phyloP scores from a whole-genome alignment of 1,140 invertebrate genomes.

The Parapsyche elsis region DNA sequence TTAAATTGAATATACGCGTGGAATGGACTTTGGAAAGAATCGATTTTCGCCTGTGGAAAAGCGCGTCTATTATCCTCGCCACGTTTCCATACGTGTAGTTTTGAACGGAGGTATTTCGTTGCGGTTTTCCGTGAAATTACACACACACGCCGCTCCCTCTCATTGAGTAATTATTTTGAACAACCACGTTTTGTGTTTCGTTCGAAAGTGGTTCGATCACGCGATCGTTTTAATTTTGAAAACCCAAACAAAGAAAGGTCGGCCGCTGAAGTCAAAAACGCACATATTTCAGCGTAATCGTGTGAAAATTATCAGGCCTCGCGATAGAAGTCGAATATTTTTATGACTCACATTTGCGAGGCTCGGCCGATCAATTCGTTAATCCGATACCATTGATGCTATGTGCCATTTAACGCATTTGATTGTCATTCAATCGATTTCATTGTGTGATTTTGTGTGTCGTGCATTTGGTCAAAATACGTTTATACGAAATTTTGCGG shows the following conservation, averaged over 20 bases:
- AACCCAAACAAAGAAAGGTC: conserved; percentile 20
- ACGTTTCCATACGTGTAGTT: conserved; percentile 4
- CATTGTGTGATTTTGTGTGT: too few relatives aligned
- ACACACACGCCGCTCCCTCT: conserved; percentile 30
- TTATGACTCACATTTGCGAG: neutral
- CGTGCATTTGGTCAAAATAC: too few relatives aligned
- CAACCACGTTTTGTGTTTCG: conserved; percentile 10
- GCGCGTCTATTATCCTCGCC: neutral
- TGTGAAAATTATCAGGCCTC: conserved; percentile 4
- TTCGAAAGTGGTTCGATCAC: conserved; percentile 24
- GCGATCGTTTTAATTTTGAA: conserved; percentile 31
- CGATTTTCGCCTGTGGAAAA: neutral
- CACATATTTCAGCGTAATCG: conserved; percentile 20
- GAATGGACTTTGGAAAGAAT: conserved; percentile 1
- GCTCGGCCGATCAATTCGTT: neutral
- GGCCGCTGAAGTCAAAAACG: neutral
- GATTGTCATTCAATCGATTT: neutral
- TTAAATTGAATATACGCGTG: too few relatives aligned
- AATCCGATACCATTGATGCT: neutral
- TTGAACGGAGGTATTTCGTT: conserved; percentile 20
- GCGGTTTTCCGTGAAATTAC: conserved; percentile 30
- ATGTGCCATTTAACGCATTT: too few relatives aligned
- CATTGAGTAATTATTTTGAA: conserved; percentile 32
- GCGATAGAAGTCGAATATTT: neutral
- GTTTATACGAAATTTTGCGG: too few relatives aligned